Percentiles rank a stretch among this genome's conserved stretches.
phyloP scores from a whole-genome alignment of 2,113 vertebrate genomes.

The Alouatta palliata region DNA sequence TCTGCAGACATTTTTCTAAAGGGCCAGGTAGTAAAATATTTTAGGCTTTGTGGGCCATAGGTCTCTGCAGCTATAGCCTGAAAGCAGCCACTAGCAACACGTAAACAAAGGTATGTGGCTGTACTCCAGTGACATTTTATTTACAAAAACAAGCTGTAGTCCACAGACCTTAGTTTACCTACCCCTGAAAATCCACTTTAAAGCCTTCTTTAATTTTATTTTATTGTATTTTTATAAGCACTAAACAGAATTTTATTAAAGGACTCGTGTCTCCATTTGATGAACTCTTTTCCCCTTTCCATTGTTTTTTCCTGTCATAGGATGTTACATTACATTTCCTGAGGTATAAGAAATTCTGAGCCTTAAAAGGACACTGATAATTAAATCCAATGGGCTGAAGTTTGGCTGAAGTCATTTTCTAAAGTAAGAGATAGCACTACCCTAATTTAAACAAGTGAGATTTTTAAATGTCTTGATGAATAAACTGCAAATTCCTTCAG shows the following conservation, averaged over 20 bases:
- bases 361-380: slow-evolving; percentile 63
- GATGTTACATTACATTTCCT: slow-evolving; percentile 53
- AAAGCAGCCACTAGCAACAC: background rate
- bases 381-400: slow-evolving; percentile 70
- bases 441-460: slow-evolving; percentile 61
- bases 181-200: slow-evolving; percentile 43
- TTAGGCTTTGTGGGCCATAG: background rate
- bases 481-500: slow-evolving; percentile 60
- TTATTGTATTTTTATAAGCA: slow-evolving; percentile 64
- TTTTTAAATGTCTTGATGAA: slow-evolving; percentile 68
- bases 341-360: slow-evolving; percentile 63
- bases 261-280: background rate
- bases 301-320: background rate
- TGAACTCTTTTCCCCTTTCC: background rate
- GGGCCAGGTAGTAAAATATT: background rate
- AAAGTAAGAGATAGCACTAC: slow-evolving; percentile 61
- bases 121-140: background rate
- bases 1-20: background rate
- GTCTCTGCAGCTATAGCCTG: background rate
- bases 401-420: slow-evolving; percentile 74
- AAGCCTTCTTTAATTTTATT: slow-evolving; percentile 47
- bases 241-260: slow-evolving; percentile 39
- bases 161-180: background rate
- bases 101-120: background rate
- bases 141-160: background rate